phyloP scores from a whole-genome alignment of 2,888 invertebrate species.

The Ecliptopera silaceata region DNA sequence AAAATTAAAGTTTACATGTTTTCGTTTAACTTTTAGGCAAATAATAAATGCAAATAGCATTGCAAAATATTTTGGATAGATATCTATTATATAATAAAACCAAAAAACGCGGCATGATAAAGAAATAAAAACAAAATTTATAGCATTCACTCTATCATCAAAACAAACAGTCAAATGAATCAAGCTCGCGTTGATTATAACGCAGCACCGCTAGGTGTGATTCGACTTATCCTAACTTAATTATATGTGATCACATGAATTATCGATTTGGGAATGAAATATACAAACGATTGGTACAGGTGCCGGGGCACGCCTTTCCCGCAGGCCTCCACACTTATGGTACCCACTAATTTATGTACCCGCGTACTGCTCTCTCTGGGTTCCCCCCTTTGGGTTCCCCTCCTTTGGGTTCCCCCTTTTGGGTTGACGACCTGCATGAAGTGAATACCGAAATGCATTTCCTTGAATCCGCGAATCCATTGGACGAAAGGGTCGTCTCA shows the following conservation, averaged over 20 bases:
- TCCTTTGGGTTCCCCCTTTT: constrained; percentile 24
- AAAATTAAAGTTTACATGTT: no score
- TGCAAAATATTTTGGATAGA: no score
- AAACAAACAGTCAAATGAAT: constrained; percentile 38
- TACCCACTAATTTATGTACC: constrained; percentile 58
- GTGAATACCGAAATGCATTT: constrained; percentile 16
- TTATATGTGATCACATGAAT: constrained; percentile 77
- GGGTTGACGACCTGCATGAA: constrained; percentile 36
- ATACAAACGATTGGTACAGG: constrained; percentile 70
- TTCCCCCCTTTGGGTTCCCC: constrained; percentile 39
- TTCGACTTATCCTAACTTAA: constrained; percentile 66
- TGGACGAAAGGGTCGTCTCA: constrained; percentile 6
- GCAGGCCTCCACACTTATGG: constrained; percentile 63
- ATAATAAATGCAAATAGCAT: no score
- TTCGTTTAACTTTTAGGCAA: no score
- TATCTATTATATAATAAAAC: no score
- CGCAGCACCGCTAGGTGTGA: constrained; percentile 57
- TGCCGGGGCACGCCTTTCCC: constrained; percentile 70
- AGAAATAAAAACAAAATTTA: constrained; percentile 17
- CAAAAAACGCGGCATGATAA: constrained; percentile 3
- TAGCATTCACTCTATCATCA: constrained; percentile 23
- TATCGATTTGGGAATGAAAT: constrained; percentile 70
- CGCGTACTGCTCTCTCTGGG: constrained; percentile 41
- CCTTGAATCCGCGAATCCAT: constrained; percentile 14
- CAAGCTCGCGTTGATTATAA: constrained; percentile 62